A percentile compares a stretch with the other conserved stretches of the same genome.
Evolutionary conservation across 2,113 vertebrate species (phyloP).

Genomic region (Noturus placidus): DNA sequence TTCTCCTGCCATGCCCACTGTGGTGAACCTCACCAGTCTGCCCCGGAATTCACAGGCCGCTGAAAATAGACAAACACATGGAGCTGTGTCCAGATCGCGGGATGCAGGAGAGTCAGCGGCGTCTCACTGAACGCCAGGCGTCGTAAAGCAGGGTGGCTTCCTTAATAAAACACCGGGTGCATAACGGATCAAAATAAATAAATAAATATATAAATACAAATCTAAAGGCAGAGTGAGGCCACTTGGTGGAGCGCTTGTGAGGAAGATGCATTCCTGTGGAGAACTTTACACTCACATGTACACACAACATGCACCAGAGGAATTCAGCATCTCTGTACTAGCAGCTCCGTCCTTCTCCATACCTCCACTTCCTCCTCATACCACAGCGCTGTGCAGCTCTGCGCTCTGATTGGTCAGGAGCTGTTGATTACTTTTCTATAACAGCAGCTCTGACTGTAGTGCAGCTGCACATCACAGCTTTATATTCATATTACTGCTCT

Average conservation of each 20-base stretch:
- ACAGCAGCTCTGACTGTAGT: not conserved
- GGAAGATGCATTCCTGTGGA: conserved; percentile 65
- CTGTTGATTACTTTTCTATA: not conserved
- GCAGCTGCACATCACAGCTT: not conserved
- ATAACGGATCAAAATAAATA: conserved; percentile 7
- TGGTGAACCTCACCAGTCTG: conserved; percentile 54
- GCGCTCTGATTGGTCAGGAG: not conserved
- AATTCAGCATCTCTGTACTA: conserved; percentile 70
- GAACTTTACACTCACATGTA: conserved; percentile 70
- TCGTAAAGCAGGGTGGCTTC: conserved; percentile 23
- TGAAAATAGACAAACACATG: conserved; percentile 66
- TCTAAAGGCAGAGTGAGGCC: conserved; percentile 19
- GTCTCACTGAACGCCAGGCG: not conserved
- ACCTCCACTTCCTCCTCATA: not conserved
- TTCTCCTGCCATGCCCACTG: conserved; percentile 60
- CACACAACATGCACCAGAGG: conserved; percentile 62
- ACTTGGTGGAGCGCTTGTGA: conserved; percentile 28
- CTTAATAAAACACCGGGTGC: conserved; percentile 31
- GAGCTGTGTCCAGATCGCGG: not conserved
- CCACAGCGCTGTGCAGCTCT: not conserved
- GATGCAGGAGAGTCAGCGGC: not conserved
- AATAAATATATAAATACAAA: not conserved
- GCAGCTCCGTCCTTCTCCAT: not conserved
- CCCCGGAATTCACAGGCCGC: conserved; percentile 72
- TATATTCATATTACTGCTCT: not conserved